Conservation (phyloP, 2,888 invertebrate genomes). For the Arrhopalites spinosus region DNA sequence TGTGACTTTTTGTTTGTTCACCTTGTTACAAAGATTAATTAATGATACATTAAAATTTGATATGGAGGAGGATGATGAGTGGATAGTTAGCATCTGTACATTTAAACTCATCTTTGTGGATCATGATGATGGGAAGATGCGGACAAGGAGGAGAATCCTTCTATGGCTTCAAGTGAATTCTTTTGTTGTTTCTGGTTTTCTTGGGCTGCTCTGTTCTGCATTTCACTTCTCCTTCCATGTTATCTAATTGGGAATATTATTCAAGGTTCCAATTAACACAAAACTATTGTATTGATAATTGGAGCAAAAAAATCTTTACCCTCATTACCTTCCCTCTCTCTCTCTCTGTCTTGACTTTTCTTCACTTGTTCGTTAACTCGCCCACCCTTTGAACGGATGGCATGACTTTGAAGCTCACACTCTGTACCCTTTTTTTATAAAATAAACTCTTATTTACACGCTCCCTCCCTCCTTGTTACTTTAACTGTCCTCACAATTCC, state of each 20-base stretch:
- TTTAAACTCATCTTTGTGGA: too few relatives aligned
- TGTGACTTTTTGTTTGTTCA: too few relatives aligned
- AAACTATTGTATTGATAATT: constrained; percentile 29
- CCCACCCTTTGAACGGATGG: not conserved
- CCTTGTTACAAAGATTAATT: too few relatives aligned
- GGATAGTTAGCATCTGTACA: too few relatives aligned
- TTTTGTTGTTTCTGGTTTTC: not conserved
- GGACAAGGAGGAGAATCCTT: constrained; percentile 9
- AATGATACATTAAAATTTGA: too few relatives aligned
- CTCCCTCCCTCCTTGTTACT: too few relatives aligned
- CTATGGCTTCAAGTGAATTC: not conserved
- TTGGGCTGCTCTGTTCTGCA: constrained; percentile 18
- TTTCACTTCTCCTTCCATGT: constrained; percentile 21
- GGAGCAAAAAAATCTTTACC: constrained; percentile 25
- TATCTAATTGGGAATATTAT: constrained; percentile 34
- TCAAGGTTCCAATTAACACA: constrained; percentile 34
- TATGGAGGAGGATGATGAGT: too few relatives aligned
- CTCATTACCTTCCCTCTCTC: constrained; percentile 3
- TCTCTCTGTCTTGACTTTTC: not conserved
- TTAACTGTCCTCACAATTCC: not conserved
- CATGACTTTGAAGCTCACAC: not conserved
- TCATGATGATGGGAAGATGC: not conserved
- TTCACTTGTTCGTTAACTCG: not conserved
- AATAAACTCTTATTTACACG: not conserved
- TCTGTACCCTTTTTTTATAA: not conserved